Base-by-base conservation (phyloP, 2,797 vertebrate species). In the Okamejei kenojei region DNA sequence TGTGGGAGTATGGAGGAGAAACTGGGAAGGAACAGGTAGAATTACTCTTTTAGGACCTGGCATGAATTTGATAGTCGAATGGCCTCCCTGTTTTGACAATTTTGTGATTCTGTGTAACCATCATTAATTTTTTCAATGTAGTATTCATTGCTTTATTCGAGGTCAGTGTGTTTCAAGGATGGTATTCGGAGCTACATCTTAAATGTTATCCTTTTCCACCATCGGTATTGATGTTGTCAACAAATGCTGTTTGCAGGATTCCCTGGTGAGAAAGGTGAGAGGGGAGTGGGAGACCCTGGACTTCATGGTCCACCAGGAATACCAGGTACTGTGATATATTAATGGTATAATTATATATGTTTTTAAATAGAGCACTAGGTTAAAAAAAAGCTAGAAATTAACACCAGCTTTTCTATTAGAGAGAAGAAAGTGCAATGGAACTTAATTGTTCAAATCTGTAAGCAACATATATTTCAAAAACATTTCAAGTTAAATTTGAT, bases 231-330 rank as follows among this genome's bases (percentile, higher is more conserved):
- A 68, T 88, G n/a, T 65, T 68, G 63, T 88, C 84, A 65, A 68
- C 0, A 35, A 63, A 63, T 93, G 94, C 94, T 35, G 94, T 96
- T 94, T 95, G 78, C 95, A 99, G 99, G 99, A 38, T 96, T 97
- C 73, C 96, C 96, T 78, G 99, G 98, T 94, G 96, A 96, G 93
- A 96, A 96, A 1, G 99, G 98, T 73, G 97, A n/a, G 93, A 96
- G 96, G 96, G 98, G 99, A 95, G 94, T 97, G 93, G 97, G 97
- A 1, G 95, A 94, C n/a, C 95, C 95, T 94, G 99, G 99, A 93
- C 96, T 97, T 35, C 98, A 96, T 94, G 98, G 99, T 0, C 96
- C 96, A 26, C 97, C 97, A 19, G 99, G 99, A 90, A 96, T 96
- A 82, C 97, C 97, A 97, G 99, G 98, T 98, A 95, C 58, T 93